Percentiles rank a stretch among this genome's conserved stretches.
phyloP scores from a whole-genome alignment of 1,140 invertebrate genomes.

The Mizuhopecten yessoensis region DNA sequence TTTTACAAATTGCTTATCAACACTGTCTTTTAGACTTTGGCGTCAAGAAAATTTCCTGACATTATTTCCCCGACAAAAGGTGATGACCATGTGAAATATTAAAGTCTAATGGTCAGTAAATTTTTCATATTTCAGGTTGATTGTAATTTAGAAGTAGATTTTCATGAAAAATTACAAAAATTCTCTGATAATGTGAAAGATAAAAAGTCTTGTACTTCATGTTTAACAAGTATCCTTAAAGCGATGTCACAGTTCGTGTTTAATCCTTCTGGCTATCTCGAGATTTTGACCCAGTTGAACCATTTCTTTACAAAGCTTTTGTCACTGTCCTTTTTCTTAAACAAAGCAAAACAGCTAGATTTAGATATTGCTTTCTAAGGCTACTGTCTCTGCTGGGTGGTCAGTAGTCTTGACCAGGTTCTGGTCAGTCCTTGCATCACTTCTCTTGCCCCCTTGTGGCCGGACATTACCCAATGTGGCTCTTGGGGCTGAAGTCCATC shows the following conservation, averaged over 20 bases:
- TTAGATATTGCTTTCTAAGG: conserved; percentile 27
- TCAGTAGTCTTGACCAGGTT: conserved; percentile 2
- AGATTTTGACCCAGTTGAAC: not conserved
- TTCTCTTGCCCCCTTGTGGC: not conserved
- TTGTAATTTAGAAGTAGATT: not conserved
- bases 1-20: not conserved
- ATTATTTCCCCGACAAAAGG: too few species aligned
- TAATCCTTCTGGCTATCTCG: too few species aligned
- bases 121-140: too few species aligned
- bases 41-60: too few species aligned
- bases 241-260: too few species aligned
- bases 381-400: conserved; percentile 9
- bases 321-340: not conserved
- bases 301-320: not conserved
- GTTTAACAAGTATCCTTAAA: not conserved
- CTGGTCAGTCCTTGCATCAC: not conserved
- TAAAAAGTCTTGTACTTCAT: too few species aligned
- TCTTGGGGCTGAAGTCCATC: not conserved
- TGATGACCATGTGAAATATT: too few species aligned
- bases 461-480: not conserved
- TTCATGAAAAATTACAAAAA: not conserved
- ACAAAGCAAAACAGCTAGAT: not conserved
- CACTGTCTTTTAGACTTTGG: not conserved
- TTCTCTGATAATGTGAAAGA: too few species aligned
- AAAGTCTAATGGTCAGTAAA: too few species aligned